These are phyloP conservation scores for Drosophila maculinotata DNA, from an alignment of 2,888 invertebrate species.

Conservation along the genomic window DNA sequence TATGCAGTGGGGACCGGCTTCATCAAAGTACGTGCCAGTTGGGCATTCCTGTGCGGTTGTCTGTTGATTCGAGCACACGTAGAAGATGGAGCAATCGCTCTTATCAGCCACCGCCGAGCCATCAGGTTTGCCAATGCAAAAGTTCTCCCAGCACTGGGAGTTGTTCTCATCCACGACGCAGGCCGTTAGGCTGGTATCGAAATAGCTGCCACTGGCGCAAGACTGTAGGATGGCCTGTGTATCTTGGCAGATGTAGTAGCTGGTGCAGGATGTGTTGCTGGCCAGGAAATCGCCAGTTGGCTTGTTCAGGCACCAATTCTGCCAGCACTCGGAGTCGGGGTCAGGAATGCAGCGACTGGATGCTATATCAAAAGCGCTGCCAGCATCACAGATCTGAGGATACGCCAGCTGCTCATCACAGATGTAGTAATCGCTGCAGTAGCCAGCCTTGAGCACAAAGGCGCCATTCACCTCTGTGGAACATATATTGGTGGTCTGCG, in stretches of 20 bases:
- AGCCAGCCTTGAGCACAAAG: constrained; percentile 52
- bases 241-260: constrained; percentile 63
- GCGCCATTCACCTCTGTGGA: constrained; percentile 61
- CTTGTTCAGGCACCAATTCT: constrained; percentile 66
- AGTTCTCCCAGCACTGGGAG: constrained; percentile 65
- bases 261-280: constrained; percentile 51
- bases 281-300: constrained; percentile 38
- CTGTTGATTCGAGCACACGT: constrained; percentile 43
- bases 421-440: constrained; percentile 70
- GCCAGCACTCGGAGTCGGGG: constrained; percentile 60
- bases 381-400: constrained; percentile 66
- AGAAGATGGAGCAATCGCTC: constrained; percentile 53
- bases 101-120: constrained; percentile 39
- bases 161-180: constrained; percentile 56
- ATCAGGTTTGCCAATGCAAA: constrained; percentile 50
- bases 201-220: constrained; percentile 68
- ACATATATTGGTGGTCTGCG: constrained; percentile 61
- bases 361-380: constrained; percentile 64
- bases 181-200: constrained; percentile 5
- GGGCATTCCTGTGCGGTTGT: constrained; percentile 45
- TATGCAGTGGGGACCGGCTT: constrained; percentile 21
- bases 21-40: constrained; percentile 54
- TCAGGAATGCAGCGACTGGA: constrained; percentile 66
- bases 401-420: constrained; percentile 70
- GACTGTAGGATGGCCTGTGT: constrained; percentile 38